Evolutionary conservation across 64 coral and sea anemone species (phyloP).

Genomic region (Hydrozoanthus tunicans): DNA sequence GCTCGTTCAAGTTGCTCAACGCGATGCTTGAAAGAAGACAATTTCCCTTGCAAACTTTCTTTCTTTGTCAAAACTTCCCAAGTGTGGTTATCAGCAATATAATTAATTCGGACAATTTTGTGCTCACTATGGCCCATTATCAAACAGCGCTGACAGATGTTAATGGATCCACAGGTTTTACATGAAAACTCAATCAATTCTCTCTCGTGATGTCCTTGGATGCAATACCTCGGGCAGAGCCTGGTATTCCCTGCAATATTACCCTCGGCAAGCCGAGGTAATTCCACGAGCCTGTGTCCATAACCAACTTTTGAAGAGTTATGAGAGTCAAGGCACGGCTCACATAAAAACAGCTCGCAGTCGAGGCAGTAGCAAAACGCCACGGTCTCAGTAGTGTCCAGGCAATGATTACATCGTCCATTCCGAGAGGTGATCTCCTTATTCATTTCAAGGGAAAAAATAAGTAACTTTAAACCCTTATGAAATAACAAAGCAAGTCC

Average conservation of each 20-base stretch:
- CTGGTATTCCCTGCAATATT: neutral
- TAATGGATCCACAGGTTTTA: neutral
- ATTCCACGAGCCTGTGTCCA: constrained; percentile 8
- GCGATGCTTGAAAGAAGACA: constrained; percentile 11
- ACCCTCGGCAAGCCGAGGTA: neutral
- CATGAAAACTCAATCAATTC: constrained; percentile 27
- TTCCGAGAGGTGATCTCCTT: neutral
- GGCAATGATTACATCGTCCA: constrained; percentile 39
- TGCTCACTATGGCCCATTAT: constrained; percentile 13
- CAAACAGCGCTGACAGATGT: constrained; percentile 41
- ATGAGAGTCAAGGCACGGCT: constrained; percentile 27
- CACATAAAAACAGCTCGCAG: constrained; percentile 48
- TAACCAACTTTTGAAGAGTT: constrained; percentile 29
- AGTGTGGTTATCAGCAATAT: neutral
- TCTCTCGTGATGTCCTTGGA: neutral
- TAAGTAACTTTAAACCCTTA: too few relatives aligned
- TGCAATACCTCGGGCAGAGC: neutral
- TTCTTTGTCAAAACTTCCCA: constrained; percentile 47
- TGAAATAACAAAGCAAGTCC: constrained; percentile 7
- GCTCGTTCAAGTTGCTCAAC: constrained; percentile 28
- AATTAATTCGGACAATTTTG: constrained; percentile 5
- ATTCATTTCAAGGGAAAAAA: too few relatives aligned
- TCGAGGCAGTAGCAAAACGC: constrained; percentile 33
- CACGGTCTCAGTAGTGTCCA: neutral
- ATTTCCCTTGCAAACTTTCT: constrained; percentile 13